These are phyloP conservation scores for Phymastichus coffea DNA, from an alignment of 1,140 invertebrate species.

Conservation along the genomic window DNA sequence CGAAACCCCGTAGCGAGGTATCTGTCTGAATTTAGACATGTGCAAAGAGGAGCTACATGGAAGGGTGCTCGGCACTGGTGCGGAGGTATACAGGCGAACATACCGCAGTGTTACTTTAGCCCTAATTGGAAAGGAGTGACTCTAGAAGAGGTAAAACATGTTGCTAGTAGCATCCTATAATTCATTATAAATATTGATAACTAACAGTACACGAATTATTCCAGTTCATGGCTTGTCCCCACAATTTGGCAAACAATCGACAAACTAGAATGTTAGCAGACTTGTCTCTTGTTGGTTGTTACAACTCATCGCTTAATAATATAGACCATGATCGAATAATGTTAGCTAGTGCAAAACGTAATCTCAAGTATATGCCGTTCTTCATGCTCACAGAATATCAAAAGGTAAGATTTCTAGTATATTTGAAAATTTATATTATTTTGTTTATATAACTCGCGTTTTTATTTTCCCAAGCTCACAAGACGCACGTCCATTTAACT, in stretches of 20 bases:
- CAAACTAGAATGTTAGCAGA: conserved; percentile 98
- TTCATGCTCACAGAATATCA: conserved; percentile 97
- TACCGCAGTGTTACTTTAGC: conserved; percentile 77
- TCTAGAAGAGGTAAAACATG: conserved; percentile 50
- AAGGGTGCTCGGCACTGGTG: conserved; percentile 85
- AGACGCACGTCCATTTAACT: too few relatives aligned
- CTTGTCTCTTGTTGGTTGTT: conserved; percentile 91
- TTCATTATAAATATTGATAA: too few relatives aligned
- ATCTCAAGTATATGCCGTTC: conserved; percentile 92
- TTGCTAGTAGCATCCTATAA: background rate
- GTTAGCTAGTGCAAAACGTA: conserved; percentile 91
- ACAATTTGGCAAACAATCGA: conserved; percentile 93
- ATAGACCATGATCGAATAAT: conserved; percentile 76
- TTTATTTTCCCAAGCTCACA: too few relatives aligned
- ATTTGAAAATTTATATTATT: too few relatives aligned
- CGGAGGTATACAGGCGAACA: conserved; percentile 74
- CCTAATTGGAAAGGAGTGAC: conserved; percentile 67
- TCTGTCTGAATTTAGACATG: conserved; percentile 92
- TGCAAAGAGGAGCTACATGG: conserved; percentile 98
- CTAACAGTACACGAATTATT: conserved; percentile 46
- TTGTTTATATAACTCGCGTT: too few relatives aligned
- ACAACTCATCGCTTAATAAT: conserved; percentile 78
- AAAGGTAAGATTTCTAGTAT: conserved; percentile 62
- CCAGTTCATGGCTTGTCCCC: conserved; percentile 85
- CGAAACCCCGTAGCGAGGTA: conserved; percentile 89